phyloP scores from a whole-genome alignment of 2,113 vertebrate genomes.

The Manacus vitellinus region DNA sequence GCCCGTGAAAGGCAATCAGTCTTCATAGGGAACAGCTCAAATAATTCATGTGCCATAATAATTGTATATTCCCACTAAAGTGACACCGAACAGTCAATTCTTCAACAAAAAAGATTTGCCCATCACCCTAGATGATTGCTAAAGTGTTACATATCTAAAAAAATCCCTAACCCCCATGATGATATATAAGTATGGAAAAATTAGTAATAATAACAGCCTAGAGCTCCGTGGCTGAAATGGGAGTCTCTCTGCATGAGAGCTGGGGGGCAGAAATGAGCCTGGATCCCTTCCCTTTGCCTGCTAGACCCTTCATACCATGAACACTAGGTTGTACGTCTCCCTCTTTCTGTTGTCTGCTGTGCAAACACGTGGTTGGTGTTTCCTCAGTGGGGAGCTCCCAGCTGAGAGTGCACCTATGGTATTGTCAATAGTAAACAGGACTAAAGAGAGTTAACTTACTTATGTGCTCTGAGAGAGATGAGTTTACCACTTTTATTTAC shows the following conservation, averaged over 20 bases:
- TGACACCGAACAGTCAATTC: neutral
- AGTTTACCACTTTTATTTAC: slow-evolving; percentile 41
- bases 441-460: slow-evolving; percentile 15
- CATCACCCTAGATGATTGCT: neutral
- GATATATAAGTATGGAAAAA: neutral
- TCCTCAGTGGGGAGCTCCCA: neutral
- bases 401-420: slow-evolving; percentile 17
- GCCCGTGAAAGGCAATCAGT: slow-evolving; percentile 5
- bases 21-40: neutral
- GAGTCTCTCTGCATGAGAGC: neutral
- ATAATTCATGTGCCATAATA: slow-evolving; percentile 43
- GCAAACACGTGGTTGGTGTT: slow-evolving; percentile 12
- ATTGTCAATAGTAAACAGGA: neutral
- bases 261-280: neutral
- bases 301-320: accelerated
- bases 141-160: neutral
- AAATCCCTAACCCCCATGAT: neutral
- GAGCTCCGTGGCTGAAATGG: neutral
- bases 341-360: neutral
- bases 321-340: neutral
- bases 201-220: neutral
- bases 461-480: neutral
- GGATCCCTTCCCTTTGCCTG: neutral
- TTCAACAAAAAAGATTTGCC: slow-evolving; percentile 41
- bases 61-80: slow-evolving; percentile 10